Base-by-base conservation (phyloP, 2,113 vertebrate genomes). In the Pipra filicauda region DNA sequence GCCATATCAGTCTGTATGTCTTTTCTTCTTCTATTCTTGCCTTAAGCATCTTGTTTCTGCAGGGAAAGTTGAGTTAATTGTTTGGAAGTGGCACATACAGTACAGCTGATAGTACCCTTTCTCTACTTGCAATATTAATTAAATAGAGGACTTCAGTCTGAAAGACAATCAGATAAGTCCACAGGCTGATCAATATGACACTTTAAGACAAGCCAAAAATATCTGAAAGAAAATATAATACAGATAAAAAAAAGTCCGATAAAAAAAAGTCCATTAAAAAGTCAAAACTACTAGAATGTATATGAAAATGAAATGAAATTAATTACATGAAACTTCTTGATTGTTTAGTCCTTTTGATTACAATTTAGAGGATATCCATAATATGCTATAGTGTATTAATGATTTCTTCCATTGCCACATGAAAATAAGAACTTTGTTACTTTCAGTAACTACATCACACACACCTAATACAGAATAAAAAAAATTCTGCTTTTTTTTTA, bases 101-200 rank as follows among this genome's bases (percentile, higher is more conserved):
- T 54, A 43, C 39, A 75, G 37, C 30, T 66, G 21, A 49, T 26
- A 65, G 18, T 28, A 64, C 11, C 9, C 12, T 81, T 82, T 57
- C 51, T 71, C 12, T 67, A 2, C 13, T 72, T 55, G 11, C 23
- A 35, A 66, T 44, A 33, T 70, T 92, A 89, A 95, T 87, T 95
- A 92, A 92, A 79, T 22, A 62, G 55, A 89, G 46, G 31, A 70
- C 37, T 86, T 80, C 5, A 62, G 20, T 69, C n/a, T 85, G 70
- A 94, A 91, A 81, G 55, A 91, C 81, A 88, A 88, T 93, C 70
- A 93, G 78, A 55, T 82, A 75, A 91, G 57, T 71, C 84, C 69
- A 74, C 19, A 74, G n/a, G 28, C 24, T 70, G 73, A 87, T 89
- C 87, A 78, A 72, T 91, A 55, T 61, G 74, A 78, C 19, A 88